phyloP scores from a whole-genome alignment of 2,113 vertebrate species.

The Ploceus nigricollis region DNA sequence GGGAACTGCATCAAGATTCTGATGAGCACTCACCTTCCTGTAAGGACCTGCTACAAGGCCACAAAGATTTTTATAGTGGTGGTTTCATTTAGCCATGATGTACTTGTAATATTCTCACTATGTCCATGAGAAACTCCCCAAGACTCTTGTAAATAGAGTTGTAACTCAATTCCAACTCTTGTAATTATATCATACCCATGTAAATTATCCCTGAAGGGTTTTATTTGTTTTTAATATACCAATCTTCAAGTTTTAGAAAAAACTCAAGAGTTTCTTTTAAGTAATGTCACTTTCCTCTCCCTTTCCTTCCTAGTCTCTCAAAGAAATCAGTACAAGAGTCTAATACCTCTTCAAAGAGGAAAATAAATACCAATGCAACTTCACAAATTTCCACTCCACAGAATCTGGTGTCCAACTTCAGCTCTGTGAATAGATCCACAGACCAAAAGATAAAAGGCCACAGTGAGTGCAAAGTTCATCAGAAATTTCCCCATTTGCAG shows the following conservation, averaged over 20 bases:
- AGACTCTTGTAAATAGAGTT: neutral
- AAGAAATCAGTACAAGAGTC: neutral
- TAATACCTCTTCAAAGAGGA: neutral
- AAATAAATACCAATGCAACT: neutral
- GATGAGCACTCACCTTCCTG: conserved; percentile 21
- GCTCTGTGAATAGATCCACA: neutral
- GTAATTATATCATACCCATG: neutral
- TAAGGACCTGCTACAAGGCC: conserved; percentile 42
- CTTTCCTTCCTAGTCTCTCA: neutral
- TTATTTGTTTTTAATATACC: conserved; percentile 10
- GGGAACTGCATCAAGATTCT: conserved; percentile 4
- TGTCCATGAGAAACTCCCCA: conserved; percentile 20
- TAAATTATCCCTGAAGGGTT: neutral
- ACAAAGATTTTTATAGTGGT: conserved; percentile 3
- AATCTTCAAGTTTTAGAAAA: neutral
- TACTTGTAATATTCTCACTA: neutral
- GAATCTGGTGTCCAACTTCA: neutral
- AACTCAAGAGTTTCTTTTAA: neutral
- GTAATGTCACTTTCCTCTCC: neutral
- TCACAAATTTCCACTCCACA: neutral
- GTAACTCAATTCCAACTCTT: neutral
- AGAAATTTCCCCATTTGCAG: neutral
- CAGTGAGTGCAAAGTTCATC: neutral
- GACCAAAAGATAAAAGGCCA: neutral
- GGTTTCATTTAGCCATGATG: conserved; percentile 6